Base-by-base conservation (phyloP, 1,140 invertebrate genomes). In the Musca domestica region DNA sequence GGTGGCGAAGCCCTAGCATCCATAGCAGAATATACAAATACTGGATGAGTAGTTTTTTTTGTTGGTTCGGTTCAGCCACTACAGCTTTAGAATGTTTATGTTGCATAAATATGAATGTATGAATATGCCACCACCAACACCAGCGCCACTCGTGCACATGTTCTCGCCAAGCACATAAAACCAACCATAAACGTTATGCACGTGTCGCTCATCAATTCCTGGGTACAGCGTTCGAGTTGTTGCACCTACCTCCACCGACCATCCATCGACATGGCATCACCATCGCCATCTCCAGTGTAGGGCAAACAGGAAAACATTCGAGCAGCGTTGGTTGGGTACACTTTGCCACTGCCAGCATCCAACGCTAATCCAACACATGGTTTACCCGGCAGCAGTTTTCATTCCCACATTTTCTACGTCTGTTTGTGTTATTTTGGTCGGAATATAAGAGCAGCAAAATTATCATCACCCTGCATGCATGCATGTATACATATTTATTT, bases 121-220 rank as follows among this genome's bases (percentile, higher is more conserved):
- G 22, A 3, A 46, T 49, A 54, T 27, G 19, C 27, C 19, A 22
- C 47, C 54, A 15, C n/a, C 34, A n/a, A n/a, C n/a, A n/a, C n/a
- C n/a, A n/a, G n/a, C n/a, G n/a, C n/a, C n/a, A n/a, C n/a, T n/a
- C 19, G 64, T 27, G 67, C 69, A 69, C 58, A 67, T 71, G 74
- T 69, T 41, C 34, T 41, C 34, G 34, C 34, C 34, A 41, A 41
- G 5, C 34, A 41, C 10, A 41, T 41, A 17, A 25, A 58, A 34
- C 10, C 54, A 58, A 30, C 30, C 27, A 61, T 61, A 61, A 61
- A 61, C 56, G 27, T 34, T 34, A 22, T 61, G 76, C 76, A 77
- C 76, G 76, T 77, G 76, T 77, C 73, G 74, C 76, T 77, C 76
- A 77, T 77, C 76, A 77, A 77, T 77, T 77, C 76, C 70, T 73